These are phyloP conservation scores for Myotis yumanensis DNA, from an alignment of 2,113 vertebrate species.

Conservation along the genomic window DNA sequence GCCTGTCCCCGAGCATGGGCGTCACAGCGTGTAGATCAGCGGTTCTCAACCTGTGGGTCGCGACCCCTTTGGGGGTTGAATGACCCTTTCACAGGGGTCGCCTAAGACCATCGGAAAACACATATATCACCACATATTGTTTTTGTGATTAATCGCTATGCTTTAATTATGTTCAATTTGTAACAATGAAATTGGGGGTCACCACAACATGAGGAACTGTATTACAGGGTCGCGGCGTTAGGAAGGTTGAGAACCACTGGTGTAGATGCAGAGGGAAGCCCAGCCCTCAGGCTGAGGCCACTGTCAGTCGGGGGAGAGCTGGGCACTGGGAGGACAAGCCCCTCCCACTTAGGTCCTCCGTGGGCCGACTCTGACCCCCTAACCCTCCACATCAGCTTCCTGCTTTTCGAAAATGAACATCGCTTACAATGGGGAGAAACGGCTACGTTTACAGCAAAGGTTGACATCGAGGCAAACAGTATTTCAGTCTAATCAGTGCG, in stretches of 20 bases:
- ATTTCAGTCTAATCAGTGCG: not conserved
- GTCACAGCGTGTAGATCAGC: rapidly evolving
- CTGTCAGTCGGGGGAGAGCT: not conserved
- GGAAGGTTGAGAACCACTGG: too few species aligned
- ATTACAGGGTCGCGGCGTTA: too few species aligned
- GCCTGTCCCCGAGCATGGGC: rapidly evolving
- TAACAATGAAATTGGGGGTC: too few species aligned
- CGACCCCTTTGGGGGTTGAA: too few species aligned
- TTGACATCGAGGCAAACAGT: not conserved
- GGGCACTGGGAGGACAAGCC: not conserved
- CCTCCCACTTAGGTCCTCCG: rapidly evolving
- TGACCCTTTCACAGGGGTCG: too few species aligned
- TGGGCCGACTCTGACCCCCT: rapidly evolving
- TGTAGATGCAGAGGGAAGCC: not conserved
- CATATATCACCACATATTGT: too few species aligned
- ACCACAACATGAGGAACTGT: too few species aligned
- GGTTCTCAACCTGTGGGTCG: too few species aligned
- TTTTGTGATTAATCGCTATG: too few species aligned
- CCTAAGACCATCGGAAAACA: too few species aligned
- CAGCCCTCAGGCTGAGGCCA: not conserved
- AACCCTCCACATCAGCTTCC: rapidly evolving
- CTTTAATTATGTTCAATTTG: too few species aligned
- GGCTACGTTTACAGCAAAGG: rapidly evolving
- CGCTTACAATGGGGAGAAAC: not conserved
- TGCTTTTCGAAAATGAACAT: not conserved